A percentile compares a stretch with the other conserved stretches of the same genome.
phyloP scores from a whole-genome alignment of 2,797 vertebrate genomes.

The Urophycis tenuis region DNA sequence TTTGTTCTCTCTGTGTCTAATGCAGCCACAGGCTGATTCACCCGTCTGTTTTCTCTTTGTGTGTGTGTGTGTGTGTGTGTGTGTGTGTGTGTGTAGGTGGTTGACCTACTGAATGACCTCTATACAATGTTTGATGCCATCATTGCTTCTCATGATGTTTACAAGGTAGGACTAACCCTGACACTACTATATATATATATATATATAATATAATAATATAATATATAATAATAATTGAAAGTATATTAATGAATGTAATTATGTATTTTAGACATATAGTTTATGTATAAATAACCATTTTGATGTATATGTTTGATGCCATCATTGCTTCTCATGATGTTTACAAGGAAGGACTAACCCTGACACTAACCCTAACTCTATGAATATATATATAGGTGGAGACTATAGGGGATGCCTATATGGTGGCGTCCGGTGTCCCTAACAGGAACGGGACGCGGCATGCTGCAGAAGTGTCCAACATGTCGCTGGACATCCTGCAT shows the following conservation, averaged over 20 bases:
- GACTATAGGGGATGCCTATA: slow-evolving; percentile 85
- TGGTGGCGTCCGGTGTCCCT: slow-evolving; percentile 85
- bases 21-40: too few relatives aligned
- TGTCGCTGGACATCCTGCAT: slow-evolving; percentile 86
- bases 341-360: slow-evolving; percentile 74
- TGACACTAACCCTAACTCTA: not conserved
- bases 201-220: too few relatives aligned
- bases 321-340: slow-evolving; percentile 84
- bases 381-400: slow-evolving; percentile 67
- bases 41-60: not conserved
- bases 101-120: slow-evolving; percentile 84
- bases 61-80: too few relatives aligned
- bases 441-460: slow-evolving; percentile 80
- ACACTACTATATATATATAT: too few relatives aligned
- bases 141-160: too few relatives aligned
- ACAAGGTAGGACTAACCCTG: too few relatives aligned
- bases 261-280: too few relatives aligned
- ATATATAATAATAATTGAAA: too few relatives aligned
- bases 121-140: slow-evolving; percentile 87
- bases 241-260: too few relatives aligned
- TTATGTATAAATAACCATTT: too few relatives aligned
- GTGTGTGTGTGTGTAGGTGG: slow-evolving; percentile 74
- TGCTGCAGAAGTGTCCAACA: slow-evolving; percentile 83
- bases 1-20: too few relatives aligned
- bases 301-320: too few relatives aligned